Conservation (phyloP, 1,140 invertebrate genomes). For the Planococcus citri region DNA sequence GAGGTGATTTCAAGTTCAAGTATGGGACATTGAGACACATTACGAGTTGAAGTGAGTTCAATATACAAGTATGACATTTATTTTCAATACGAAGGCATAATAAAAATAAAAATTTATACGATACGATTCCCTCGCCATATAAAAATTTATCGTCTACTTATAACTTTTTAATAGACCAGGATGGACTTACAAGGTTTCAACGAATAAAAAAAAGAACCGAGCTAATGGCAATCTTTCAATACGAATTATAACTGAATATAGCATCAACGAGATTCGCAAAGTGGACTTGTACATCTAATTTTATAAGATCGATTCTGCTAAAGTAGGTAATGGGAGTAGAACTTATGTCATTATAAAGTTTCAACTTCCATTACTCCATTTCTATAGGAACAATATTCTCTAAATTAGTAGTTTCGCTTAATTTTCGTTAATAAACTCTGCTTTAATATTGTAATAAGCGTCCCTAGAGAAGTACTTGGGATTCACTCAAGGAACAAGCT, state of each 20-base stretch:
- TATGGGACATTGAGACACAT: background rate
- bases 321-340: background rate
- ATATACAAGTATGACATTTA: background rate
- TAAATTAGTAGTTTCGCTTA: background rate
- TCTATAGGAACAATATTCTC: background rate
- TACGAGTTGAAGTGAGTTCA: background rate
- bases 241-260: background rate
- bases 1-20: background rate
- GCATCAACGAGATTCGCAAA: background rate
- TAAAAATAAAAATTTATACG: background rate
- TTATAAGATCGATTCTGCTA: background rate
- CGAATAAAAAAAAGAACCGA: background rate
- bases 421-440: background rate
- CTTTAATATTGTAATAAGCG: background rate
- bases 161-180: background rate
- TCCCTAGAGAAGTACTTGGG: background rate
- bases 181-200: background rate
- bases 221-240: background rate
- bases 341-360: conserved; percentile 4
- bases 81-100: background rate
- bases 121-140: background rate
- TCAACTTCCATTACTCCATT: background rate
- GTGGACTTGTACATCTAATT: background rate
- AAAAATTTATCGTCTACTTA: background rate
- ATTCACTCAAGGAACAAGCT: background rate